Evolutionary conservation across 2,888 invertebrate genomes (phyloP), one percentile per base, ranked within the genome.

Genomic region (Xestia xanthographa): DNA sequence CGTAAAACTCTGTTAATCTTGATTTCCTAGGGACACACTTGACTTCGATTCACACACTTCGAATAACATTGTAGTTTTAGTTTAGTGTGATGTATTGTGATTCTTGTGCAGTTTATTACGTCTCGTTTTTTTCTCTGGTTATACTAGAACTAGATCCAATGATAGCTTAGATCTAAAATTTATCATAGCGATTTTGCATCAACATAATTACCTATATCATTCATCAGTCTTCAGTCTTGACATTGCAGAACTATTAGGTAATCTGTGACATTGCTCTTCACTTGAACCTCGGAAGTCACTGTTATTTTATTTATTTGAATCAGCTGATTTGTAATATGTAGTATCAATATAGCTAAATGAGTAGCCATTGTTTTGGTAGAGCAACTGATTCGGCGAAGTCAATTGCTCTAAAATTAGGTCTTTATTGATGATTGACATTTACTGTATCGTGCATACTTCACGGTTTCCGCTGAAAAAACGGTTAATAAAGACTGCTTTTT

Each of bases 221-320:
- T n/a, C n/a, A n/a, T n/a, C n/a, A n/a, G 38, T 53, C 29, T 41
- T 38, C 20, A n/a, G 45, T 20, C n/a, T 20, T 26, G 20, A 38
- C 14, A 48, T 38, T 45, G 20, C 14, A 20, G 17, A 29, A 58
- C 17, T 58, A 58, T 9, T 29, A 20, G 20, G 29, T 29, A 4
- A 34, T 20, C 4, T 34, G 20, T n/a, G 63, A 63, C 41, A 41
- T 63, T 41, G 63, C 38, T 45, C 20, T 45, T 45, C 66, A 70
- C 20, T 66, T n/a, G 26, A 62, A 60, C n/a, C 29, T 41, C 20
- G 9, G 60, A 60, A 22, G 26, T 29, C 4, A 20, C 4, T 26
- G 17, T n/a, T 62, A 14, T 38, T 45, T 20, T n/a, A 66, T 71
- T 71, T 68, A 71, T 66, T 48, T 45, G 20, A 69, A 69, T 69